Base-by-base conservation (phyloP, 2,113 vertebrate species). In the Hippolais icterina region DNA sequence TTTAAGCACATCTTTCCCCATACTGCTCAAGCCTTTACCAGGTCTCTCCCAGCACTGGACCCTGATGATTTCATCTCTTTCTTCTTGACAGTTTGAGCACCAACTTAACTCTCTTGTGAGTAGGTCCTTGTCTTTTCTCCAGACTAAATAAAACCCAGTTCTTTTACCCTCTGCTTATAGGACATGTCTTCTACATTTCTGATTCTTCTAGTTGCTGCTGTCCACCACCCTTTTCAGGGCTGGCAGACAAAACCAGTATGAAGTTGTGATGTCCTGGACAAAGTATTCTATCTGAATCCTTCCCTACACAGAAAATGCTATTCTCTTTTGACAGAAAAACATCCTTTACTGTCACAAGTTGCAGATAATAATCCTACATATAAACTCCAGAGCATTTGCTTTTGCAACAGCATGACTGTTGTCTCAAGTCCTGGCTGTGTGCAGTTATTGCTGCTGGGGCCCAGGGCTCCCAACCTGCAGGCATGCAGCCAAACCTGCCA, bases 401-500 rank as follows among this genome's bases (percentile, higher is more conserved):
- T 90, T 83, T 83, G 17, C 68, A 91, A 46, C 5, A 54, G 31
- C 23, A 17, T 1, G 3, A 23, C 25, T 17, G 33, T 3, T 72
- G 37, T 66, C 56, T 77, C 72, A 10, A 0, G 2, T 24, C n/a
- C 54, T 15, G 28, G 44, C 63, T 14, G 4, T 24, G 37, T 80
- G 59, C 24, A 56, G 54, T 28, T 24, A 27, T 1, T 47, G 79
- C 33, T 54, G 27, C 69, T 59, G 46, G 60, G 47, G 47, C 52
- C 61, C 42, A 25, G 0, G 1, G 4, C 19, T 47, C 27, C 23
- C 69, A 60, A n/a, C 8, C 46, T 11, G 35, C 24, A 56, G 27
- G 46, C 0, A 1, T 9, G 31, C 20, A n/a, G 46, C 60, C 24
- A 4, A 52, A 70, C 9, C 12, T 5, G 8, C 17, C 3, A 2